phyloP scores from a whole-genome alignment of 2,888 invertebrate genomes.

The Peribatodes rhomboidaria region DNA sequence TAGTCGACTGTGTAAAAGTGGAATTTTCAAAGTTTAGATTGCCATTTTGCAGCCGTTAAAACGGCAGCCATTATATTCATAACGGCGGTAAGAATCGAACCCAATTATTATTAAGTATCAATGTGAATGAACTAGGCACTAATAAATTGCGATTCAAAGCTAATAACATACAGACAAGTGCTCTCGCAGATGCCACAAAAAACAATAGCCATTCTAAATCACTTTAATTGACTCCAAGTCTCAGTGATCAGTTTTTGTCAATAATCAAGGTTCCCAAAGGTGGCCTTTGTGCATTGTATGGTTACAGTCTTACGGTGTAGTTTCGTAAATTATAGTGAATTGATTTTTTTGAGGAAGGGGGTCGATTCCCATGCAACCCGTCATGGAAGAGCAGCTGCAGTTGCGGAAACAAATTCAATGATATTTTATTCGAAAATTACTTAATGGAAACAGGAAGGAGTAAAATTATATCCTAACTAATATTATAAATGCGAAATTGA shows the following conservation, averaged over 20 bases:
- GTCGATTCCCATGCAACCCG: conserved; percentile 55
- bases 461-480: too few species aligned
- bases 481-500: too few species aligned
- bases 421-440: not conserved
- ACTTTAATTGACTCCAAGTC: conserved; percentile 16
- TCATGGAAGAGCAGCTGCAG: conserved; percentile 59
- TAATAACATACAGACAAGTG: conserved; percentile 9
- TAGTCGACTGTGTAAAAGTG: too few species aligned
- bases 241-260: conserved; percentile 30
- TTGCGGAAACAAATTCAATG: conserved; percentile 24
- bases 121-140: conserved; percentile 2
- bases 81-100: not conserved
- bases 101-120: conserved; percentile 5
- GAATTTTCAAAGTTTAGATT: too few species aligned
- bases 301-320: conserved; percentile 34
- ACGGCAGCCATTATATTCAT: not conserved
- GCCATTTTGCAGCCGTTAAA: not conserved
- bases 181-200: conserved; percentile 3
- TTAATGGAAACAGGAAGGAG: not conserved
- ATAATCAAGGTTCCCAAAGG: conserved; percentile 26
- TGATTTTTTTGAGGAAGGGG: conserved; percentile 58
- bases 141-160: conserved; percentile 16
- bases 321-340: conserved; percentile 48
- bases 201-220: conserved; percentile 29
- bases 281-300: conserved; percentile 31